A percentile compares a stretch with the other conserved stretches of the same genome.
These are phyloP conservation scores for Trachops cirrhosus DNA, from an alignment of 2,797 vertebrate genomes.

Conservation along the genomic window DNA sequence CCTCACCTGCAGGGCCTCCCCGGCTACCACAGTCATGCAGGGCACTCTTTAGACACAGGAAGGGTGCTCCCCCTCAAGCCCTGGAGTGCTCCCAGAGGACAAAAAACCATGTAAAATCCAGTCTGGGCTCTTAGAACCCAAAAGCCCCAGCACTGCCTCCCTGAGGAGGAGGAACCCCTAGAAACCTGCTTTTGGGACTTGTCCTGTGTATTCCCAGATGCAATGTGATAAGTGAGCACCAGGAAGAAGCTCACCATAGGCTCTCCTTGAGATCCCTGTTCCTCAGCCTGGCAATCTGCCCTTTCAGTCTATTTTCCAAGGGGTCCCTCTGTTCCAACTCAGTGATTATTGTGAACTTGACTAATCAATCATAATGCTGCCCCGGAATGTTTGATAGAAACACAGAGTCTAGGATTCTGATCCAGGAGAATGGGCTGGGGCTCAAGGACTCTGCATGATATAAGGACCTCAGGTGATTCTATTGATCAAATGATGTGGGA, in stretches of 20 bases:
- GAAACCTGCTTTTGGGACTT: neutral
- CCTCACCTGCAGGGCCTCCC: neutral
- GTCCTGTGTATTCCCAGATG: neutral
- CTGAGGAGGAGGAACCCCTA: neutral
- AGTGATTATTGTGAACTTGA: neutral
- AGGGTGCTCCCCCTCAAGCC: neutral
- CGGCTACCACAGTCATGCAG: neutral
- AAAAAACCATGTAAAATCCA: neutral
- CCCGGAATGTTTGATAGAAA: neutral
- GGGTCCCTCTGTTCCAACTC: neutral
- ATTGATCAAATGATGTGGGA: neutral
- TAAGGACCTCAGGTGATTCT: neutral
- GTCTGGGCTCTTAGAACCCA: neutral
- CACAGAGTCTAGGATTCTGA: neutral
- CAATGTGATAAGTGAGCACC: neutral
- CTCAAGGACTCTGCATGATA: neutral
- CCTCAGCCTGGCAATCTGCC: neutral
- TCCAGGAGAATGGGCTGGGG: neutral
- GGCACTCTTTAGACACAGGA: neutral
- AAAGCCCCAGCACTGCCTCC: neutral
- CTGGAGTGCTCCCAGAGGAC: neutral
- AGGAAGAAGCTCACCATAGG: neutral
- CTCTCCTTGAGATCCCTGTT: neutral
- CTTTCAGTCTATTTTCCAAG: slow-evolving; percentile 1
- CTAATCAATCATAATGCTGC: neutral